Conservation (phyloP, 2,888 invertebrate genomes). For the Acrobasis repandana region DNA sequence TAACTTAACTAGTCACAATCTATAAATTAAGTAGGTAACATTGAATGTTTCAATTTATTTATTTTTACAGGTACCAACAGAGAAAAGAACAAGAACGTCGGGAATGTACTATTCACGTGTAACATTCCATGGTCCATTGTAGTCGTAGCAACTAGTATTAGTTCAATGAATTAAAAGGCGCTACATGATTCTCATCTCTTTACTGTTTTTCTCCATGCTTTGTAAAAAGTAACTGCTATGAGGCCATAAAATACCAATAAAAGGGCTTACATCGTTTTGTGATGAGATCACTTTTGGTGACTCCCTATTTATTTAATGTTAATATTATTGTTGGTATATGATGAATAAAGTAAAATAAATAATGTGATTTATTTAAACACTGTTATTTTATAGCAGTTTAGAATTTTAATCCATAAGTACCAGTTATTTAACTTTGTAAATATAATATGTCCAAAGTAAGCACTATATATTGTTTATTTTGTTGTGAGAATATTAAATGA, state of each 20-base stretch:
- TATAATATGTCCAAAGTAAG: slow-evolving; percentile 33
- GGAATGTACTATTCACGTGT: slow-evolving; percentile 89
- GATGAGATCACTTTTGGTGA: slow-evolving; percentile 32
- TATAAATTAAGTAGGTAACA: background rate
- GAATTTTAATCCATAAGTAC: slow-evolving; percentile 32
- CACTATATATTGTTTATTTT: slow-evolving; percentile 35
- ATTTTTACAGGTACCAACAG: slow-evolving; percentile 85
- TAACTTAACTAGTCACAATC: too few species aligned
- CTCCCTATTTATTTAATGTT: slow-evolving; percentile 35
- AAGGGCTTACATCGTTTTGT: slow-evolving; percentile 36
- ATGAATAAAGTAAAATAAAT: slow-evolving; percentile 31
- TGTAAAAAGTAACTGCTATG: slow-evolving; percentile 26
- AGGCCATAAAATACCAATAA: slow-evolving; percentile 27
- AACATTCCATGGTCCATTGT: slow-evolving; percentile 53
- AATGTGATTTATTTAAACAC: slow-evolving; percentile 47
- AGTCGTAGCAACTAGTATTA: slow-evolving; percentile 28
- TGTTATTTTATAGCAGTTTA: slow-evolving; percentile 47
- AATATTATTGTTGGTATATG: slow-evolving; percentile 30
- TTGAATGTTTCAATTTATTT: background rate
- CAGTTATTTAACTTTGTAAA: slow-evolving; percentile 32
- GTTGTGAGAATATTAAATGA: slow-evolving; percentile 44
- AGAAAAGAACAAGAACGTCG: slow-evolving; percentile 88
- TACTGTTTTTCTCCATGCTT: slow-evolving; percentile 12
- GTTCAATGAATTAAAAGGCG: slow-evolving; percentile 18
- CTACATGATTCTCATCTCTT: slow-evolving; percentile 6